These are phyloP conservation scores for Baronia brevicornis DNA, from an alignment of 2,888 invertebrate genomes.

Conservation along the genomic window DNA sequence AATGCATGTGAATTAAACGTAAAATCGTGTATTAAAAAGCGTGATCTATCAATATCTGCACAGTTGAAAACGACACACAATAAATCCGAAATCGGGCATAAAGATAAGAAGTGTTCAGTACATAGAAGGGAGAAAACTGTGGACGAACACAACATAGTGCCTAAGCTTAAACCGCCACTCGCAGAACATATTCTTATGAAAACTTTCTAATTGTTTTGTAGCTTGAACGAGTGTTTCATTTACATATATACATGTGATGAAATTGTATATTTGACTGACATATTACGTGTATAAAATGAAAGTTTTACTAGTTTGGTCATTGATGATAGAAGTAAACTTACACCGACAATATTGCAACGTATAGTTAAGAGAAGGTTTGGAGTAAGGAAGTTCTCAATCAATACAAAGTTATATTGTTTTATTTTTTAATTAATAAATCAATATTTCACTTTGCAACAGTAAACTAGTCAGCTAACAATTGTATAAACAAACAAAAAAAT, in stretches of 20 bases:
- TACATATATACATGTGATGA: conserved; percentile 3
- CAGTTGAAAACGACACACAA: conserved; percentile 65
- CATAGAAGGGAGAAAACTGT: conserved; percentile 50
- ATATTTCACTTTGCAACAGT: too few relatives aligned
- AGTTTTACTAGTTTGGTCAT: conserved; percentile 16
- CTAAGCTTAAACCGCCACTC: conserved; percentile 45
- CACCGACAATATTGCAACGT: conserved; percentile 64
- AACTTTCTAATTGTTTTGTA: conserved; percentile 40
- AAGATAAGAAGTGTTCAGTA: conserved; percentile 54
- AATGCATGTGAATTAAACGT: conserved; percentile 31
- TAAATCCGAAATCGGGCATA: conserved; percentile 60
- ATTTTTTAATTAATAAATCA: too few relatives aligned
- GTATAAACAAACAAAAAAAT: too few relatives aligned
- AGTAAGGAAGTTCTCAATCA: conserved; percentile 26
- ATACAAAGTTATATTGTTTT: background rate
- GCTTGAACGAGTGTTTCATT: conserved; percentile 17
- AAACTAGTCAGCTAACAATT: too few relatives aligned
- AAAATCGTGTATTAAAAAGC: conserved; percentile 52
- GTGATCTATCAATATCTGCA: conserved; percentile 49
- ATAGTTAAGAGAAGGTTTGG: conserved; percentile 28
- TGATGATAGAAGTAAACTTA: conserved; percentile 42
- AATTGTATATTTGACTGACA: conserved; percentile 8
- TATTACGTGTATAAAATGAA: conserved; percentile 1
- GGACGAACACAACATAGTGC: conserved; percentile 43
- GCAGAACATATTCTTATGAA: conserved; percentile 60